Conservation (phyloP, 1,140 invertebrate species). For the Dinothrombium tinctorium region DNA sequence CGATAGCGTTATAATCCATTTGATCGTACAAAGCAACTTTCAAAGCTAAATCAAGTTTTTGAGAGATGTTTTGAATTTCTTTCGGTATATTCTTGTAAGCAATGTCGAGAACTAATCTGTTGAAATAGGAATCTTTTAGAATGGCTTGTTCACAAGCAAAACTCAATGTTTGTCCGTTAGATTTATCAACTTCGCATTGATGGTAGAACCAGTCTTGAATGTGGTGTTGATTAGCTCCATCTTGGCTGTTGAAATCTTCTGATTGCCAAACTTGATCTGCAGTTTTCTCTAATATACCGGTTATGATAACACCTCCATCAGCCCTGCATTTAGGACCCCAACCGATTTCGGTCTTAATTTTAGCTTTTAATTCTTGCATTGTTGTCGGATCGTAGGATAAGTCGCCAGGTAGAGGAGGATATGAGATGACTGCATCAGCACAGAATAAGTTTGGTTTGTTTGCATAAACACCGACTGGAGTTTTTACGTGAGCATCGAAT, state of each 20-base stretch:
- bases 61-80: not conserved
- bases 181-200: slow-evolving; percentile 9
- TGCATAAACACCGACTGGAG: slow-evolving; percentile 1
- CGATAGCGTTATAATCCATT: not conserved
- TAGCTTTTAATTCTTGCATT: slow-evolving; percentile 6
- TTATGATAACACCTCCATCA: not conserved
- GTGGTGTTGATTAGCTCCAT: not conserved
- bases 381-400: slow-evolving; percentile 13
- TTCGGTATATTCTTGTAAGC: slow-evolving; percentile 7
- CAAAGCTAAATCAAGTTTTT: slow-evolving; percentile 3
- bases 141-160: slow-evolving; percentile 11
- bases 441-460: slow-evolving; percentile 4
- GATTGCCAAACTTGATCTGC: slow-evolving; percentile 5
- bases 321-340: too few relatives aligned
- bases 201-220: slow-evolving; percentile 10
- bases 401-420: slow-evolving; percentile 8
- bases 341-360: slow-evolving; percentile 4
- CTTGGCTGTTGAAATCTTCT: slow-evolving; percentile 6
- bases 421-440: slow-evolving; percentile 8
- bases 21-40: slow-evolving; percentile 9
- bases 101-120: slow-evolving; percentile 8
- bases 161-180: slow-evolving; percentile 2
- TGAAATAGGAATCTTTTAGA: slow-evolving; percentile 11
- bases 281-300: slow-evolving; percentile 8
- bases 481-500: slow-evolving; percentile 4